Conservation (phyloP, 2,888 invertebrate genomes). For the Andricus quercusramuli region DNA sequence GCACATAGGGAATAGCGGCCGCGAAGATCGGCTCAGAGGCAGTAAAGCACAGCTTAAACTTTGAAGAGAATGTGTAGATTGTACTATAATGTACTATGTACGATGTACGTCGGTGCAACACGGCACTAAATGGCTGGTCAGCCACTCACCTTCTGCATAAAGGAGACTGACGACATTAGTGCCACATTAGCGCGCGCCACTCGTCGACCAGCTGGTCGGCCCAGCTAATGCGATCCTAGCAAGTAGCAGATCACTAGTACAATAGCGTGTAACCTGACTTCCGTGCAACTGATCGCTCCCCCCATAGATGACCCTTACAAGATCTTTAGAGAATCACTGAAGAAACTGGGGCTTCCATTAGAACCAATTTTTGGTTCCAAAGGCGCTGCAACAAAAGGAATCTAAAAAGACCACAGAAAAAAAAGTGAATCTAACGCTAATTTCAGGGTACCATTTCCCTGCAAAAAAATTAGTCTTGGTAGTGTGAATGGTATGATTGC, state of each 20-base stretch:
- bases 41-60: slow-evolving; percentile 48
- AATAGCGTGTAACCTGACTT: slow-evolving; percentile 19
- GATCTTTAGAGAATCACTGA: neutral
- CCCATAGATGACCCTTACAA: neutral
- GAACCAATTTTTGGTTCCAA: too few species aligned
- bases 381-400: too few species aligned
- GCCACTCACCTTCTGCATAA: slow-evolving; percentile 54
- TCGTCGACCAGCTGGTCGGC: slow-evolving; percentile 73
- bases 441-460: too few species aligned
- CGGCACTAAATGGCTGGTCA: slow-evolving; percentile 49
- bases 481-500: too few species aligned
- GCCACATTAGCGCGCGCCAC: slow-evolving; percentile 72
- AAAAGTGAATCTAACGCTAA: too few species aligned
- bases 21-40: slow-evolving; percentile 50
- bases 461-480: too few species aligned
- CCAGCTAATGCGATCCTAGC: slow-evolving; percentile 70
- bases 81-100: slow-evolving; percentile 58
- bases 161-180: slow-evolving; percentile 71
- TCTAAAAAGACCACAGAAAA: too few species aligned
- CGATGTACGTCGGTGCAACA: slow-evolving; percentile 37
- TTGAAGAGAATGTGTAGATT: slow-evolving; percentile 52
- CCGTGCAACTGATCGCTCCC: slow-evolving; percentile 25
- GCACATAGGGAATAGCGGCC: slow-evolving; percentile 47
- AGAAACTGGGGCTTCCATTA: too few species aligned
- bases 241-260: slow-evolving; percentile 64